These are phyloP conservation scores for Hypothenemus hampei DNA, from an alignment of 1,140 invertebrate species.

Conservation along the genomic window DNA sequence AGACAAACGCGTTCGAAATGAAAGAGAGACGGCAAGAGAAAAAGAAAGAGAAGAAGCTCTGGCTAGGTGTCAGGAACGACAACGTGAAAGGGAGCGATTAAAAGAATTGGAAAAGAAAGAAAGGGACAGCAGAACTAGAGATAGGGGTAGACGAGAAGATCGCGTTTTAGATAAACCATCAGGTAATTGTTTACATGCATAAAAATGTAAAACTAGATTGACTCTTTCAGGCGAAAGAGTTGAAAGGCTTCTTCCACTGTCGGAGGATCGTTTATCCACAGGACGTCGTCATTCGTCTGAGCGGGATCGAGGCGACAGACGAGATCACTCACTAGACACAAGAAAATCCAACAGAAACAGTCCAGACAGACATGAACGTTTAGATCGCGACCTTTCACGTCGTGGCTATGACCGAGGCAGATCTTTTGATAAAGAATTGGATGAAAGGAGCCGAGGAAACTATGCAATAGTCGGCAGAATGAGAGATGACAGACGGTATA, in stretches of 20 bases:
- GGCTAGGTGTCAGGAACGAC: slow-evolving; percentile 53
- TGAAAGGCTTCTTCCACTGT: slow-evolving; percentile 40
- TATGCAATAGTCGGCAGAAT: slow-evolving; percentile 14
- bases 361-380: slow-evolving; percentile 34
- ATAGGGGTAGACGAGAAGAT: slow-evolving; percentile 40
- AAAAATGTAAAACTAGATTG: no score
- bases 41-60: slow-evolving; percentile 55
- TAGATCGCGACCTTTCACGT: slow-evolving; percentile 27
- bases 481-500: slow-evolving; percentile 16
- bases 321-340: slow-evolving; percentile 27
- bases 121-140: slow-evolving; percentile 41
- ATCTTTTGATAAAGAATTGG: no score
- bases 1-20: slow-evolving; percentile 45
- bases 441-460: background rate
- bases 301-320: slow-evolving; percentile 31
- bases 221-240: slow-evolving; percentile 30
- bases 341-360: slow-evolving; percentile 32
- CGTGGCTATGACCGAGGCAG: slow-evolving; percentile 11
- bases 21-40: slow-evolving; percentile 50
- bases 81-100: slow-evolving; percentile 57
- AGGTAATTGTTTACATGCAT: no score
- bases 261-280: slow-evolving; percentile 41
- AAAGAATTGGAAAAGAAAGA: slow-evolving; percentile 46
- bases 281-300: slow-evolving; percentile 36
- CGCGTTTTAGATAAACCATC: slow-evolving; percentile 44